A percentile compares a stretch with the other conserved stretches of the same genome.
These are phyloP conservation scores for Drosophila busckii DNA, from an alignment of 1,140 invertebrate species.

Conservation along the genomic window DNA sequence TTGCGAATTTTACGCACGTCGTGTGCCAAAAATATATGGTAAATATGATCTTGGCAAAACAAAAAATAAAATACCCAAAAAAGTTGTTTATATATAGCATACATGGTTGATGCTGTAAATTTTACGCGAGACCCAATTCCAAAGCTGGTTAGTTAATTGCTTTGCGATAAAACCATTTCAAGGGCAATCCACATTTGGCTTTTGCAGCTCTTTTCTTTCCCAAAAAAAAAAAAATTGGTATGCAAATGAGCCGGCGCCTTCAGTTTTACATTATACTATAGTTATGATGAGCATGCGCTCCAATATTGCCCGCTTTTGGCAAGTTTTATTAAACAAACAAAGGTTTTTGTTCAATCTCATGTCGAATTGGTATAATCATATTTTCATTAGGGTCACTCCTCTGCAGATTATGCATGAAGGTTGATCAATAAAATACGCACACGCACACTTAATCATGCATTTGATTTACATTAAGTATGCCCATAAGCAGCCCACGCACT, in stretches of 20 bases:
- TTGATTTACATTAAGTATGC: too few relatives aligned
- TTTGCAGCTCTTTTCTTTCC: conserved; percentile 44
- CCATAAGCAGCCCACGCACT: too few relatives aligned
- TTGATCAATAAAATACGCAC: too few relatives aligned
- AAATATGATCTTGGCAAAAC: too few relatives aligned
- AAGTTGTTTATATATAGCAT: conserved; percentile 1
- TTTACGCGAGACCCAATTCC: conserved; percentile 23
- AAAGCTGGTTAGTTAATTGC: conserved; percentile 55
- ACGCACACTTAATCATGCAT: too few relatives aligned
- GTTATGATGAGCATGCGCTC: conserved; percentile 42
- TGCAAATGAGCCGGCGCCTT: conserved; percentile 52
- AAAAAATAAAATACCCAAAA: conserved; percentile 3
- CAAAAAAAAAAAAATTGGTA: too few relatives aligned
- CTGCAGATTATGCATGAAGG: not conserved
- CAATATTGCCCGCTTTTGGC: conserved; percentile 48
- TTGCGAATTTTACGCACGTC: conserved; percentile 8
- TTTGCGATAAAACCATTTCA: conserved; percentile 59
- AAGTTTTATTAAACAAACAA: conserved; percentile 18
- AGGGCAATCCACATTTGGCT: conserved; percentile 51
- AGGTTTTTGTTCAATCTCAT: conserved; percentile 50
- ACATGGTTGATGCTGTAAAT: conserved; percentile 30
- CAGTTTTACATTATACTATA: conserved; percentile 45
- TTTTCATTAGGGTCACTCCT: conserved; percentile 9
- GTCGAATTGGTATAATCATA: conserved; percentile 34
- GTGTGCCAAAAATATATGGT: conserved; percentile 23